These are phyloP conservation scores for Mayetiola destructor DNA, from an alignment of 2,888 invertebrate species.

Conservation along the genomic window DNA sequence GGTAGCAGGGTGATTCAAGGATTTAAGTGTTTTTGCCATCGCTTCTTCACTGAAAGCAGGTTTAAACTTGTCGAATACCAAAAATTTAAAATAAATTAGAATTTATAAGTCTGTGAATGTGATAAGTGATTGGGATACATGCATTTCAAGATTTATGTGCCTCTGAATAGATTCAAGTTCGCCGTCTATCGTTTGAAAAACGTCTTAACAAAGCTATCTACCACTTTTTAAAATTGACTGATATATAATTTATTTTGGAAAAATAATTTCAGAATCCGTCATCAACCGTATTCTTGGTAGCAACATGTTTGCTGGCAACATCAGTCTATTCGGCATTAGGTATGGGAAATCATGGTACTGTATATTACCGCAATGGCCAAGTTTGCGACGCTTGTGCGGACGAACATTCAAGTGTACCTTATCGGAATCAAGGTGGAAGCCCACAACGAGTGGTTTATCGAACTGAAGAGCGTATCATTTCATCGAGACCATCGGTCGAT, in stretches of 20 bases:
- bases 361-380: background rate
- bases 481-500: constrained; percentile 1
- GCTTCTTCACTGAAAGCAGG: background rate
- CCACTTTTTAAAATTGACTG: background rate
- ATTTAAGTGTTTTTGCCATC: too few relatives aligned
- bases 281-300: background rate
- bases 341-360: constrained; percentile 1
- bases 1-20: too few relatives aligned
- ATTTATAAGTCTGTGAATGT: background rate
- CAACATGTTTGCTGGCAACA: background rate
- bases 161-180: background rate
- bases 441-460: constrained; percentile 2
- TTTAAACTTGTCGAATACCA: background rate
- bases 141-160: background rate
- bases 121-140: background rate
- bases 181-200: background rate
- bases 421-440: background rate
- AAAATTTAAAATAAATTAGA: background rate
- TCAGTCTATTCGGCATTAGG: constrained; percentile 6
- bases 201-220: background rate
- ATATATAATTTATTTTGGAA: background rate
- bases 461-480: constrained; percentile 1
- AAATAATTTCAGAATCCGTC: background rate
- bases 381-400: background rate
- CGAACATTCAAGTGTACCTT: background rate